A percentile compares a stretch with the other conserved stretches of the same genome.
Conservation (phyloP, 1,140 invertebrate species). For the Lasioglossum baleicum region DNA sequence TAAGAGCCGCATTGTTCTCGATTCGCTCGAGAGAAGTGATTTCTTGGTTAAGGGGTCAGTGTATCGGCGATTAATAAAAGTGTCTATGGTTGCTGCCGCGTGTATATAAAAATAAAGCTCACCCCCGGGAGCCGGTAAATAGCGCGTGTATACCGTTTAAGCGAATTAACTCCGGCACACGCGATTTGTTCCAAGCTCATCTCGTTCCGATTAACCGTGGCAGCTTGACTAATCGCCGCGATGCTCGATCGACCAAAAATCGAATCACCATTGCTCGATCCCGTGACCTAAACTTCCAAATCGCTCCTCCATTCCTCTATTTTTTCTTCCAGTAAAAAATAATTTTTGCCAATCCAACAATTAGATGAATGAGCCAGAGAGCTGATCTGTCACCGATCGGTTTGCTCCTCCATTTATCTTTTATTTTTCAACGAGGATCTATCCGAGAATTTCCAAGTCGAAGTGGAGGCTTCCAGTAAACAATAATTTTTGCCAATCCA, state of each 20-base stretch:
- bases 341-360: no score
- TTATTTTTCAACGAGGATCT: no score
- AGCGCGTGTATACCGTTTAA: constrained; percentile 10
- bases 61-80: constrained; percentile 13
- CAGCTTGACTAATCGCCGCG: neutral
- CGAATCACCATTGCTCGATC: neutral
- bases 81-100: neutral
- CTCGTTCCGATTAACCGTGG: neutral
- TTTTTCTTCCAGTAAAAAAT: no score
- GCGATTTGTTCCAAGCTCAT: neutral
- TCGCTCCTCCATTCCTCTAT: no score
- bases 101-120: constrained; percentile 30
- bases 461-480: no score
- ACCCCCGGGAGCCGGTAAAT: constrained; percentile 9
- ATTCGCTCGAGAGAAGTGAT: constrained; percentile 37
- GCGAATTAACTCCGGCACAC: neutral
- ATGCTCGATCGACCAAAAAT: neutral
- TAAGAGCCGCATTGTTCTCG: constrained; percentile 13
- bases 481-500: no score
- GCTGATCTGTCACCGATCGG: no score
- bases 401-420: no score
- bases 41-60: neutral
- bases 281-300: no score
- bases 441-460: no score
- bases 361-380: no score